phyloP scores from a whole-genome alignment of 2,888 invertebrate species.

The Leptinotarsa peninsularis region DNA sequence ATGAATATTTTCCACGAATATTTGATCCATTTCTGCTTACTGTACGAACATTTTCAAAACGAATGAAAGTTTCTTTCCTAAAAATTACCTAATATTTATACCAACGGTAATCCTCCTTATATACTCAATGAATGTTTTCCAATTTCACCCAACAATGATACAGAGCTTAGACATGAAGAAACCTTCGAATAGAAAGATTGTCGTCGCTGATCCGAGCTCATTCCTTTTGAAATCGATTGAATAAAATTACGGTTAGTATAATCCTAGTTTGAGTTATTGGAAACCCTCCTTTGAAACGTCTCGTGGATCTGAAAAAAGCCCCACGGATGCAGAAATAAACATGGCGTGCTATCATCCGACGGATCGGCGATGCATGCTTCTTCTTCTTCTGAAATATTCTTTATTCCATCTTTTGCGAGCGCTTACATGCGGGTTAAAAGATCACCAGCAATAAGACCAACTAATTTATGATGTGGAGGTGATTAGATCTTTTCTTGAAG shows the following conservation, averaged over 20 bases:
- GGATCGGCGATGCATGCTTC: conserved; percentile 33
- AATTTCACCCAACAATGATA: too few species aligned
- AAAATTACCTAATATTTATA: too few species aligned
- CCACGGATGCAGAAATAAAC: conserved; percentile 4
- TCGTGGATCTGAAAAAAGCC: not conserved
- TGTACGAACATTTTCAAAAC: too few species aligned
- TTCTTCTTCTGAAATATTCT: conserved; percentile 23
- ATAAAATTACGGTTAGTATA: not conserved
- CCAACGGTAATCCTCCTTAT: too few species aligned
- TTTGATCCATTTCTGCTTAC: too few species aligned
- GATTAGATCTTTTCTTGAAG: conserved; percentile 39
- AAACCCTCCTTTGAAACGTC: not conserved
- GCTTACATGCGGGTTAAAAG: conserved; percentile 45
- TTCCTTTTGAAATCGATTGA: not conserved
- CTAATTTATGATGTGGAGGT: conserved; percentile 44
- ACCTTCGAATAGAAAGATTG: too few species aligned
- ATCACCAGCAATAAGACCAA: conserved; percentile 44
- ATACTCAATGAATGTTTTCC: too few species aligned
- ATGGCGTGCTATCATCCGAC: not conserved
- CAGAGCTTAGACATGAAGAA: too few species aligned
- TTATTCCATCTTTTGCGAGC: conserved; percentile 34
- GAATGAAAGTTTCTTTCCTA: too few species aligned
- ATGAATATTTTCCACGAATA: too few species aligned
- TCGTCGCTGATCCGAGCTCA: not conserved
- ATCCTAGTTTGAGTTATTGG: not conserved